Base-by-base conservation (phyloP, 2,888 invertebrate species). In the Nezara viridula region DNA sequence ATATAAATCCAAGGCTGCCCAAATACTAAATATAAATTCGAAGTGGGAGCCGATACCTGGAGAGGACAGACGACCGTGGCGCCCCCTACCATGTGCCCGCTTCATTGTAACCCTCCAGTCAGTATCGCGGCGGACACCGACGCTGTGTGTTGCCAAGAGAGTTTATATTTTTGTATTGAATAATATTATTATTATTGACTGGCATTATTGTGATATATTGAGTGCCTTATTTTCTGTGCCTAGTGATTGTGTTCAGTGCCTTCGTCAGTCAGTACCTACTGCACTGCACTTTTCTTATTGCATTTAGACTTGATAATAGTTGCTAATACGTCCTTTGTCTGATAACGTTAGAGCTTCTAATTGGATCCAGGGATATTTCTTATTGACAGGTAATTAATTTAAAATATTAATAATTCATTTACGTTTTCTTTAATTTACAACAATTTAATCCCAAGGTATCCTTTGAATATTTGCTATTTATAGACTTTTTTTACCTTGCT, bases 51-150 rank as follows among this genome's bases (percentile, higher is more conserved):
- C 27, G 27, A 60, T 60, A 60, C 60, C 60, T 27, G 60, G 3
- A 2, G 27, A 27, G 60, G 27, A 5, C 14, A 3, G 27, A 16
- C 60, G 40, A 37, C 77, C 7, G 77, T 77, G 40, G 77, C 77
- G 77, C 77, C 40, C 40, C 77, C 77, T 77, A 40, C 7, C 40
- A 21, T 0, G 24, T 21, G 40, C 12, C 40, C 77, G 37, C 40
- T 24, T 40, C 77, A 2, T 10, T 4, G 40, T 24, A 7, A 27
- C 10, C 24, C n/a, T 77, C 77, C 77, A 77, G 77, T 77, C 77
- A 77, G 77, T 77, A 77, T 44, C 40, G 77, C 40, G 77, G 77
- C 77, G 40, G 77, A 14, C 77, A 21, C 77, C 77, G 77, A 40
- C 73, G 60, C 27, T 60, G 60, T 60, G 60, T 60, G 14, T 60